Evolutionary conservation across 23 tunicate species (phyloP).

Genomic region (Styela clava): DNA sequence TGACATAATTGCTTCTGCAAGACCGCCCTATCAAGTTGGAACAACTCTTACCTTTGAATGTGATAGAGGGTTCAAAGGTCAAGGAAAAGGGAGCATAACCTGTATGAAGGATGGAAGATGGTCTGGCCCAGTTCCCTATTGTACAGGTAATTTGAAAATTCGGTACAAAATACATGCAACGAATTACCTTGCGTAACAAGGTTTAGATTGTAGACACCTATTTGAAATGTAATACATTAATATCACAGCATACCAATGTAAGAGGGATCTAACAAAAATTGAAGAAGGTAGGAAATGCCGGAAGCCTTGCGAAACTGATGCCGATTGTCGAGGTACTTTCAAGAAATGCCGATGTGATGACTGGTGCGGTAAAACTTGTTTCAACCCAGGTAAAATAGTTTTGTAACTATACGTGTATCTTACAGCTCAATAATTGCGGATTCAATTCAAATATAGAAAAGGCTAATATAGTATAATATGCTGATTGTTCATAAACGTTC

Average conservation of each 20-base stretch:
- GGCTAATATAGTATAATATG: too few species aligned
- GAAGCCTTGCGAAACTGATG: conserved; percentile 1
- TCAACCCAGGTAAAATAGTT: conserved; percentile 17
- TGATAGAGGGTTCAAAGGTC: conserved; percentile 44
- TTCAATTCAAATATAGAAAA: too few species aligned
- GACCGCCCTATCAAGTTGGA: conserved; percentile 32
- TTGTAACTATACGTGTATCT: too few species aligned
- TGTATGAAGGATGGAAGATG: conserved; percentile 24
- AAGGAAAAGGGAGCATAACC: conserved; percentile 28
- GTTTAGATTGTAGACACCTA: too few species aligned
- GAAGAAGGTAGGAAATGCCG: conserved; percentile 12
- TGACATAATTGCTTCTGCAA: conserved; percentile 9
- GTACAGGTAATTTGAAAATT: conserved; percentile 23
- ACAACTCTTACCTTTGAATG: conserved; percentile 41
- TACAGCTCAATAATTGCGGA: too few species aligned
- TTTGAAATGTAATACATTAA: too few species aligned
- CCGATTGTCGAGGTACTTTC: conserved; percentile 23
- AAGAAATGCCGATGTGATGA: conserved; percentile 23
- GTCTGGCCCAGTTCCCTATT: conserved; percentile 27
- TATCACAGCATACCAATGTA: conserved; percentile 21
- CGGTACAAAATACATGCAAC: not conserved
- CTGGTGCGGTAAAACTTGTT: conserved; percentile 35
- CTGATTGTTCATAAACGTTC: too few species aligned
- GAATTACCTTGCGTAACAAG: too few species aligned
- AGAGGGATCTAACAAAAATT: not conserved